Evolutionary conservation across 1,140 invertebrate species (phyloP), one percentile per base, ranked within the genome.

Genomic region (Copidosoma floridanum): DNA sequence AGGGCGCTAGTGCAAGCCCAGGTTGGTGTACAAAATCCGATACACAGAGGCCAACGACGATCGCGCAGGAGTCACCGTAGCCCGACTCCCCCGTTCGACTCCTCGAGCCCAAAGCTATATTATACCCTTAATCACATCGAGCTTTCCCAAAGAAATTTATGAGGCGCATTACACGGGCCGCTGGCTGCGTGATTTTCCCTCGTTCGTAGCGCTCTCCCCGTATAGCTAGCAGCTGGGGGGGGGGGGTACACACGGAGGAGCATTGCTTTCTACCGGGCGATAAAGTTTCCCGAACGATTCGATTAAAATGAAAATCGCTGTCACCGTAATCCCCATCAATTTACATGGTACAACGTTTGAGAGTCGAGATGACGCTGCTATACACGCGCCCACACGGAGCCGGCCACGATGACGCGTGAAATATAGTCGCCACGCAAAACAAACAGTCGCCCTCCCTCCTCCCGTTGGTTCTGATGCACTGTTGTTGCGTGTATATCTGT

Each of bases 291-390:
- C 18, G 14, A 32, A 37, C 44, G 43, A 61, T 62, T 62, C 37
- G 47, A 62, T 51, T 56, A 51, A 56, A 62, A 62, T 56, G 38
- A 62, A 62, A 56, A 57, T 56, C 37, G 38, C 32, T 52, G 40
- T 44, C 27, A 52, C 37, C 52, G 46, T 62, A 62, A 62, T 62
- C 47, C 53, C 52, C 26, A 43, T 61, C 24, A 61, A 61, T 61
- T 61, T 50, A 61, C 46, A 50, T 50, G 46, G n/a, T n/a, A n/a
- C n/a, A n/a, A n/a, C n/a, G n/a, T n/a, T n/a, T n/a, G n/a, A n/a
- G n/a, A n/a, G n/a, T n/a, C n/a, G n/a, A n/a, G n/a, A n/a, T n/a
- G n/a, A n/a, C n/a, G n/a, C n/a, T n/a, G n/a, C n/a, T n/a, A n/a
- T n/a, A n/a, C 11, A 21, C 3, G 61, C 29, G 68, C 46, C 29